Percentiles rank a stretch among this genome's conserved stretches.
Conservation (phyloP, 2,113 vertebrate species). For the Sminthopsis crassicaudata region DNA sequence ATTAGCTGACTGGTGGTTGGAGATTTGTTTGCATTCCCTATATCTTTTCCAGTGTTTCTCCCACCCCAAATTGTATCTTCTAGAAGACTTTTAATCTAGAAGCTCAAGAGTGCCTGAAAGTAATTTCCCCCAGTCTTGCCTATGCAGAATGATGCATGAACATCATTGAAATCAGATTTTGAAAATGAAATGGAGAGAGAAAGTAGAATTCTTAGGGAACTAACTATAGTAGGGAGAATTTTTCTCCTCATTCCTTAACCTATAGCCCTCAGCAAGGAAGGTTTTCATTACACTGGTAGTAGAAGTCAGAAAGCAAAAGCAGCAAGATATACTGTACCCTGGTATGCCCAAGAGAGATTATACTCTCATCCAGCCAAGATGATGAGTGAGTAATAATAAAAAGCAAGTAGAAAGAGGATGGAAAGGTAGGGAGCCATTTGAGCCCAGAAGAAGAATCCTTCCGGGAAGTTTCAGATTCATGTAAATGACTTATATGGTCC, state of each 20-base stretch:
- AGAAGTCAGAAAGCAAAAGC: not conserved
- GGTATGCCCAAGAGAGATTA: not conserved
- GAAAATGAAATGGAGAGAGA: not conserved
- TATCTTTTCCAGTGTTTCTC: not conserved
- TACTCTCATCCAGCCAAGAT: not conserved
- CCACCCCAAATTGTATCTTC: not conserved
- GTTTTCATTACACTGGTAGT: not conserved
- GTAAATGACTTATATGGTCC: not conserved
- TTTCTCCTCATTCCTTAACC: not conserved
- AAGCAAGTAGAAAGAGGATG: not conserved
- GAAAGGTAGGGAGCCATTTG: not conserved
- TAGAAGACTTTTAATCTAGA: not conserved
- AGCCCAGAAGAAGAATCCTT: not conserved
- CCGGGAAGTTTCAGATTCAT: not conserved
- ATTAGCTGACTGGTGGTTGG: not conserved
- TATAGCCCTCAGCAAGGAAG: not conserved
- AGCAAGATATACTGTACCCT: not conserved
- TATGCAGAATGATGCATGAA: not conserved
- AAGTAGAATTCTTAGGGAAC: not conserved
- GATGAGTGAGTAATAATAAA: not conserved
- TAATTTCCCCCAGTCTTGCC: not conserved
- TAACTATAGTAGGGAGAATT: not conserved
- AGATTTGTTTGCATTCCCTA: not conserved
- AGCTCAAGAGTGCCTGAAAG: not conserved
- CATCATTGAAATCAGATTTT: not conserved